Evolutionary conservation across 1,140 invertebrate genomes (phyloP).

Genomic region (Drosophila erecta): DNA sequence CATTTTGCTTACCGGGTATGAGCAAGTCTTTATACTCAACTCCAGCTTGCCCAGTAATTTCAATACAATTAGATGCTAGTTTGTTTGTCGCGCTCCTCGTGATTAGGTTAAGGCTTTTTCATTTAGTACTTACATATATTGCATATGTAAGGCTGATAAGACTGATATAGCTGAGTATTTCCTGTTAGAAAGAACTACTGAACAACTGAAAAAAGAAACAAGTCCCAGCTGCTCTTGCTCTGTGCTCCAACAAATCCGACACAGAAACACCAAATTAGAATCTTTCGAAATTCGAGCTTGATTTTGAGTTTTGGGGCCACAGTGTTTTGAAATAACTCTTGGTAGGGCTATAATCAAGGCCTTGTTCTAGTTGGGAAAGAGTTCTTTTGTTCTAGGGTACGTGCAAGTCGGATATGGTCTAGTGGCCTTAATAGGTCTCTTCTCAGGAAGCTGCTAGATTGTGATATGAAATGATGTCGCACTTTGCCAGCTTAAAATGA

Average conservation of each 20-base stretch:
- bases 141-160: constrained; percentile 63
- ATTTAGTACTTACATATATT: constrained; percentile 36
- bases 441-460: constrained; percentile 15
- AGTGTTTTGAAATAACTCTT: constrained; percentile 54
- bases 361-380: constrained; percentile 6
- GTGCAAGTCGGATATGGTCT: constrained; percentile 43
- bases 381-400: constrained; percentile 5
- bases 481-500: neutral
- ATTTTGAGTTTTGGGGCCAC: constrained; percentile 54
- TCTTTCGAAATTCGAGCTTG: constrained; percentile 59
- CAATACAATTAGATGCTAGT: constrained; percentile 36
- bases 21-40: neutral
- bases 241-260: constrained; percentile 50
- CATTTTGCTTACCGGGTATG: constrained; percentile 5
- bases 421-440: constrained; percentile 37
- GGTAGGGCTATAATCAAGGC: constrained; percentile 47
- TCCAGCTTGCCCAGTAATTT: neutral
- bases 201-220: constrained; percentile 25
- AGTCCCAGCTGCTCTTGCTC: constrained; percentile 14
- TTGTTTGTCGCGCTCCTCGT: constrained; percentile 63
- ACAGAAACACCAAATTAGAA: constrained; percentile 70
- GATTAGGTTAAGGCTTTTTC: constrained; percentile 84
- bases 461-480: constrained; percentile 1
- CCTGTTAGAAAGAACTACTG: constrained; percentile 59
- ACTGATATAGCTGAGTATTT: constrained; percentile 79